Evolutionary conservation across 2,113 vertebrate species (phyloP), one percentile per base, ranked within the genome.

Genomic region (Ammodramus savannarum): DNA sequence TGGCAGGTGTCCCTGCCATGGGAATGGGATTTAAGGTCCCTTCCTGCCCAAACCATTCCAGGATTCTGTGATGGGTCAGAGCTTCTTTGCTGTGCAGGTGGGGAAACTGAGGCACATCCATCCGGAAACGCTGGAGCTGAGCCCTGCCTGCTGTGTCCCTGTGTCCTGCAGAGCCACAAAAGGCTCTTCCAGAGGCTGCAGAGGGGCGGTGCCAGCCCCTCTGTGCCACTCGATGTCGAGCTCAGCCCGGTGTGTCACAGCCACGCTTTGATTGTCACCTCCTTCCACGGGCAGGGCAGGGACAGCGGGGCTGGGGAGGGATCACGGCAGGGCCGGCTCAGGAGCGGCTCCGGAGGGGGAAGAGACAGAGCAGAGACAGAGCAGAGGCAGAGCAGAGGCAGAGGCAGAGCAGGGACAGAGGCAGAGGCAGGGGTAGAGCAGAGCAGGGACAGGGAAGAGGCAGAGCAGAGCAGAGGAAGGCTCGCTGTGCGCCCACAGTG

Each of bases 171-270:
- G 21, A 67, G 39, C 49, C 11, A 1, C 2, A 3, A 3, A 7
- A 17, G 26, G 7, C 9, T 27, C 58, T 54, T 36, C 16, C 38
- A 5, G 83, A 43, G 74, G 51, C 36, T 34, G 2, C 20, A 19
- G 61, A 51, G 69, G 39, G 67, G 62, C 25, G 26, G 0, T 18
- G 19, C 26, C 61, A 59, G 19, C 43, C 54, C 20, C 39, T 22
- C 36, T 31, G 23, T n/a, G 46, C 20, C 39, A 1, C 18, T 1
- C 1, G 1, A 2, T 11, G 20, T 13, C 0, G 1, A 31, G 48
- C 13, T n/a, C 4, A 0, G 31, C 46, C 29, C 36, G 3, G 15
- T 2, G 6, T 39, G 49, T 17, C 68, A 0, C 38, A 36, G 16
- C 8, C 67, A 6, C 6, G 59, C 44, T 66, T 9, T 0, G 23